Conservation (phyloP, 1,140 invertebrate genomes). For the Scaptodrosophila lebanonensis region DNA sequence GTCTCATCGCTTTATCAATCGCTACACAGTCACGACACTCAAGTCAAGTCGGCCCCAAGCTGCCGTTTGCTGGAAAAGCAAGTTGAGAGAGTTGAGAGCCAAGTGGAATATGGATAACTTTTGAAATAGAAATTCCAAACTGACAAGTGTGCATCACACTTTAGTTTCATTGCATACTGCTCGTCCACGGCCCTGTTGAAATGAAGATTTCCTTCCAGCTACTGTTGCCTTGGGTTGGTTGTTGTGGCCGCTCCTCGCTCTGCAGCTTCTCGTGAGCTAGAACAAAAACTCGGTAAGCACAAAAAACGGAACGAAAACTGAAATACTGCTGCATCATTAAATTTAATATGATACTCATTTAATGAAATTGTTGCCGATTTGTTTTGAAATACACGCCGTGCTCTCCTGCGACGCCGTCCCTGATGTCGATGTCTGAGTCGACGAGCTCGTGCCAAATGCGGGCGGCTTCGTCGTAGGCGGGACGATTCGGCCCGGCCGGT, state of each 20-base stretch:
- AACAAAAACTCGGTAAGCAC: constrained; percentile 48
- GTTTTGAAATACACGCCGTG: constrained; percentile 76
- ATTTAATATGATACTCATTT: constrained; percentile 78
- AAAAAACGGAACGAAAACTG: constrained; percentile 73
- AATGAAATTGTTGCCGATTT: constrained; percentile 78
- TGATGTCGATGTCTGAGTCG: constrained; percentile 33
- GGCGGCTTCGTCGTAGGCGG: constrained; percentile 16
- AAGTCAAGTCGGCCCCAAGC: no score
- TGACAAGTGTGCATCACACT: constrained; percentile 52
- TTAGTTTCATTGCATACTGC: constrained; percentile 22
- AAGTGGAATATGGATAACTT: constrained; percentile 52
- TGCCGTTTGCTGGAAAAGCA: no score
- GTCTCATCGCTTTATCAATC: no score
- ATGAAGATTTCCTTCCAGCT: constrained; percentile 58
- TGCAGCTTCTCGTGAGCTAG: constrained; percentile 21
- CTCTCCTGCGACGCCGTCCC: constrained; percentile 53
- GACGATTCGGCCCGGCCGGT: constrained; percentile 21
- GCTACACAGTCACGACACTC: no score
- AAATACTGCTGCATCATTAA: constrained; percentile 78
- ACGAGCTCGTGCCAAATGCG: constrained; percentile 42
- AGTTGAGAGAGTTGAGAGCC: no score
- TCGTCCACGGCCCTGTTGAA: constrained; percentile 11
- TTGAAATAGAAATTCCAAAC: constrained; percentile 55
- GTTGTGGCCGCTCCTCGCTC: background rate
- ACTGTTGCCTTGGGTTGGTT: constrained; percentile 33